Evolutionary conservation across 2,113 vertebrate species (phyloP).

Genomic region (Eira barbara): DNA sequence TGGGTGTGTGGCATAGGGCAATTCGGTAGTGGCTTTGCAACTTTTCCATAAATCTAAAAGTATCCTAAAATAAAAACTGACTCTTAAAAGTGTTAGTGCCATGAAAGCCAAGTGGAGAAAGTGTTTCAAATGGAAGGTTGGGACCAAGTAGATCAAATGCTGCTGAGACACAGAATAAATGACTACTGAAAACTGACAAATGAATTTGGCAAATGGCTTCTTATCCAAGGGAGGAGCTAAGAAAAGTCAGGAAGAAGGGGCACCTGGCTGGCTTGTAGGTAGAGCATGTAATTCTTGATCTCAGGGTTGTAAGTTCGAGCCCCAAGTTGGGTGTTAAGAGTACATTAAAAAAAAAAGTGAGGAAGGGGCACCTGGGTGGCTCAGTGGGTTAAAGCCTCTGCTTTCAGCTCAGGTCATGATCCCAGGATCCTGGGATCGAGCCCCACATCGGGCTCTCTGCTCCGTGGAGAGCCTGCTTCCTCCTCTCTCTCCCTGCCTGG

Average conservation of each 20-base stretch:
- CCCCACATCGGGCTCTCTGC: no score
- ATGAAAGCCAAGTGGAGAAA: not conserved
- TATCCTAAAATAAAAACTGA: not conserved
- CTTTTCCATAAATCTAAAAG: not conserved
- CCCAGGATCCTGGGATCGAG: no score
- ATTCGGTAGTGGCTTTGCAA: not conserved
- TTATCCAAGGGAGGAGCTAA: not conserved
- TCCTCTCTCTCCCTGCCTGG: no score
- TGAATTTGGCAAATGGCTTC: conserved; percentile 19
- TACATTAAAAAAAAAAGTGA: not conserved
- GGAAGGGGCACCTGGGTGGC: no score
- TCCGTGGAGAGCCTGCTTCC: no score
- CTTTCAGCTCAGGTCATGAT: no score
- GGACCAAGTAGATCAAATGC: not conserved
- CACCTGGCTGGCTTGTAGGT: not conserved
- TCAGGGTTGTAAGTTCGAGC: not conserved
- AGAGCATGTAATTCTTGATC: not conserved
- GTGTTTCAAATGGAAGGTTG: not conserved
- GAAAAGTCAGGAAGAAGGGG: not conserved
- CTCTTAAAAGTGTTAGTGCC: not conserved
- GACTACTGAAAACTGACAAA: not conserved
- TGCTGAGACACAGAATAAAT: conserved; percentile 12
- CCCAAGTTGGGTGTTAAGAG: not conserved
- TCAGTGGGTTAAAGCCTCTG: no score
- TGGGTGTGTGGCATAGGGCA: not conserved